Evolutionary conservation across 2,888 invertebrate species (phyloP).

Genomic region (Orgyia antiqua): DNA sequence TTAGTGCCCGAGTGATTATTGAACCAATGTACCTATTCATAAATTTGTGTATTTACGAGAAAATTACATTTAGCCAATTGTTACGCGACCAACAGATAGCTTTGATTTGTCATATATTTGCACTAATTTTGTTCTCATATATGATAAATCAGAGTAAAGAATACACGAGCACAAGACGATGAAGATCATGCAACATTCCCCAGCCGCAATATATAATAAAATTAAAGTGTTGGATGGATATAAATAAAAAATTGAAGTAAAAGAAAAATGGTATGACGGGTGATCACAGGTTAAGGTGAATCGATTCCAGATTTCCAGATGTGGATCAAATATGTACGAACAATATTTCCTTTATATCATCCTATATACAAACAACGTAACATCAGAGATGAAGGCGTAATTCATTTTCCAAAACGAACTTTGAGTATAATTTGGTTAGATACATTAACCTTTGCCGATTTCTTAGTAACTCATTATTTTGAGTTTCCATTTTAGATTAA

Average conservation of each 20-base stretch:
- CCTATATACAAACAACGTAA: conserved; percentile 23
- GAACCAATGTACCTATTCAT: conserved; percentile 42
- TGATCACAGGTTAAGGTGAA: conserved; percentile 62
- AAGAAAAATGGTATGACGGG: conserved; percentile 51
- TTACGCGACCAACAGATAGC: conserved; percentile 22
- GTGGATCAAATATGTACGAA: conserved; percentile 25
- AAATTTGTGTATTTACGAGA: too few species aligned
- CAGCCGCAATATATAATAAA: conserved; percentile 70
- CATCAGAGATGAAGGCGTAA: conserved; percentile 16
- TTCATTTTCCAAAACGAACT: conserved; percentile 17
- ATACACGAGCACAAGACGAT: conserved; percentile 36
- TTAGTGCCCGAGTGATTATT: too few species aligned
- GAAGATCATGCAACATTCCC: conserved; percentile 73
- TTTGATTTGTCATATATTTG: conserved; percentile 36
- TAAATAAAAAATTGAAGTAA: conserved; percentile 45
- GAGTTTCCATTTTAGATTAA: conserved; percentile 26
- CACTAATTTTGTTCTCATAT: conserved; percentile 6
- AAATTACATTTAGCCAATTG: conserved; percentile 39
- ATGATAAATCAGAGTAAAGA: conserved; percentile 40
- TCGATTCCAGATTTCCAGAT: conserved; percentile 26
- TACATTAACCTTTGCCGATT: conserved; percentile 17
- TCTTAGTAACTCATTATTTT: conserved; percentile 24
- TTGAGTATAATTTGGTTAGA: conserved; percentile 20
- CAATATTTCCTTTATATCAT: conserved; percentile 30
- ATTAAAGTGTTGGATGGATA: conserved; percentile 70